Evolutionary conservation across 2,113 vertebrate species (phyloP).

Genomic region (Neoarius graeffei): DNA sequence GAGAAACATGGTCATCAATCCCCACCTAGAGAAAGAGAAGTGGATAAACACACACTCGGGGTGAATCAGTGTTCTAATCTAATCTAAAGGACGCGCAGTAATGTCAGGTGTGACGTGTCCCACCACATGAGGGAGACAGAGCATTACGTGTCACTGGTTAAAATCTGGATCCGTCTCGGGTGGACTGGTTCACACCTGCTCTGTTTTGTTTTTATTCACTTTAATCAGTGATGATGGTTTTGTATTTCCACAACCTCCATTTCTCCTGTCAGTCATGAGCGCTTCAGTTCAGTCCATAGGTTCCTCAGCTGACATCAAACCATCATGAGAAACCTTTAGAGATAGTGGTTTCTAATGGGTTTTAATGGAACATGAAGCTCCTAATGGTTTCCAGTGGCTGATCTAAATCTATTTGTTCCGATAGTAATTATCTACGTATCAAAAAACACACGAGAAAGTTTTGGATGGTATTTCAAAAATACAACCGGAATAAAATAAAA

Average conservation of each 20-base stretch:
- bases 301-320: no score
- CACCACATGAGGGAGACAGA: constrained; percentile 58
- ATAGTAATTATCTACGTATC: neutral
- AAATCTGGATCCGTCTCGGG: neutral
- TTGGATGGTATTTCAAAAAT: neutral
- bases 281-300: neutral
- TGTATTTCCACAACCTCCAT: neutral
- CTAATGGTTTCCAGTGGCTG: neutral
- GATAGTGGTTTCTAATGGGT: neutral
- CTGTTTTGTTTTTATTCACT: neutral
- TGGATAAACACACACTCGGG: neutral
- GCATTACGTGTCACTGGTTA: neutral
- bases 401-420: no score
- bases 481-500: neutral
- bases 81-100: no score
- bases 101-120: neutral
- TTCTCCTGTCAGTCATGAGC: no score
- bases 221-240: neutral
- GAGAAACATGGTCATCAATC: neutral
- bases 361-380: neutral
- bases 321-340: no score
- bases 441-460: no score
- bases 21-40: neutral
- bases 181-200: neutral
- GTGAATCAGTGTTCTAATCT: neutral